Percentiles rank a stretch among this genome's conserved stretches.
Evolutionary conservation across 2,888 invertebrate species (phyloP).

Genomic region (Amphipyra tragopoginis): DNA sequence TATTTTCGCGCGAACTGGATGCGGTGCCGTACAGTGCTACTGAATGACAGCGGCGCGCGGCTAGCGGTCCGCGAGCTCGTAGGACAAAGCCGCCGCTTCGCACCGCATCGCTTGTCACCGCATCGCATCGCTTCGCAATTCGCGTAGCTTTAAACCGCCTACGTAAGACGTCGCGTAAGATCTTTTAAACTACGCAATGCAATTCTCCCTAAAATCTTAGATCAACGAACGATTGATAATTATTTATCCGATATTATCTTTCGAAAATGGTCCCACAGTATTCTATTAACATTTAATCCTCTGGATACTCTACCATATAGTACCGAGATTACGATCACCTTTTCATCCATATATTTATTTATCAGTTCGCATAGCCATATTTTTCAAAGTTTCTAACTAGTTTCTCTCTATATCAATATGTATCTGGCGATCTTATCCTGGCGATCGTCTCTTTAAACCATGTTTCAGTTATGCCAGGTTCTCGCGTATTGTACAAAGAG

Average conservation of each 20-base stretch:
- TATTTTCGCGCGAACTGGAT: too few species aligned
- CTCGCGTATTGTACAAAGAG: constrained; percentile 44
- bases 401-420: constrained; percentile 51
- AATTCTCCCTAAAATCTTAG: background rate
- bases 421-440: constrained; percentile 55
- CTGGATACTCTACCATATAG: constrained; percentile 22
- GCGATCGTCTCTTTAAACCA: constrained; percentile 49
- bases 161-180: too few species aligned
- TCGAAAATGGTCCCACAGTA: constrained; percentile 13
- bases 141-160: too few species aligned
- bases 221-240: constrained; percentile 13
- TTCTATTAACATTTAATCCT: constrained; percentile 24
- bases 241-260: constrained; percentile 14
- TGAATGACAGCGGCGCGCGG: too few species aligned
- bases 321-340: constrained; percentile 38
- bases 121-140: too few species aligned
- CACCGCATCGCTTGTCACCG: too few species aligned
- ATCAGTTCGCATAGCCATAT: constrained; percentile 38
- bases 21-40: too few species aligned
- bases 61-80: too few species aligned
- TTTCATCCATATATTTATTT: constrained; percentile 44
- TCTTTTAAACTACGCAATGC: too few species aligned
- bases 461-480: constrained; percentile 50
- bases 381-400: constrained; percentile 51
- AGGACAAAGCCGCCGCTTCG: too few species aligned